A percentile compares a stretch with the other conserved stretches of the same genome.
phyloP scores from a whole-genome alignment of 2,113 vertebrate genomes.

The Malaclemys terrapin region DNA sequence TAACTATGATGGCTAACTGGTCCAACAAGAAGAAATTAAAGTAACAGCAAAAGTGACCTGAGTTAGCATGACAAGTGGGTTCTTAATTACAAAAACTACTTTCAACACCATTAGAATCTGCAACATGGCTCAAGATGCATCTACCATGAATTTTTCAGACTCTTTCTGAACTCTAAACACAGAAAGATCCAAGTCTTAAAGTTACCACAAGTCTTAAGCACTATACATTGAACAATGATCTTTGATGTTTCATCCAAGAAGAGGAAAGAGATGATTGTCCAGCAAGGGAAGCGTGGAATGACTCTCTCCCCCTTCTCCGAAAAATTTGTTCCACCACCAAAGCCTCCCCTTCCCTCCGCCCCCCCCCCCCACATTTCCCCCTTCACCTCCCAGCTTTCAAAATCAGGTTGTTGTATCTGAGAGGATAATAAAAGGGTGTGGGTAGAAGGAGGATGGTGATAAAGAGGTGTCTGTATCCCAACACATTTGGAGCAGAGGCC shows the following conservation, averaged over 20 bases:
- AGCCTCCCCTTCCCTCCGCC: accelerated
- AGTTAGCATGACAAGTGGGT: background rate
- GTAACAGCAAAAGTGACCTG: background rate
- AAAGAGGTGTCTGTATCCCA: background rate
- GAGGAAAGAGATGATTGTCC: background rate
- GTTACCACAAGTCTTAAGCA: background rate
- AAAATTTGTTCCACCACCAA: background rate
- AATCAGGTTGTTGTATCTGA: background rate
- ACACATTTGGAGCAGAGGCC: background rate
- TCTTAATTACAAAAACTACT: background rate
- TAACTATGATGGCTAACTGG: background rate
- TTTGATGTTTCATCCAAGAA: background rate
- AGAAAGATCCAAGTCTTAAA: background rate
- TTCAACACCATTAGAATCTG: background rate
- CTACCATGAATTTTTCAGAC: background rate
- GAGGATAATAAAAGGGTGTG: accelerated
- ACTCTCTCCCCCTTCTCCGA: background rate
- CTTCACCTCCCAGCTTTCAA: background rate
- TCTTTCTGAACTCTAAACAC: background rate
- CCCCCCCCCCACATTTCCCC: background rate
- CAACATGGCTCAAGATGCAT: background rate
- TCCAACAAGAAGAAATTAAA: background rate
- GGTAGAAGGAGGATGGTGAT: background rate
- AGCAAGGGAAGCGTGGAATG: background rate
- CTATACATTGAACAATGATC: background rate